phyloP scores from a whole-genome alignment of 1,140 invertebrate genomes.

The Zaprionus nigranus region DNA sequence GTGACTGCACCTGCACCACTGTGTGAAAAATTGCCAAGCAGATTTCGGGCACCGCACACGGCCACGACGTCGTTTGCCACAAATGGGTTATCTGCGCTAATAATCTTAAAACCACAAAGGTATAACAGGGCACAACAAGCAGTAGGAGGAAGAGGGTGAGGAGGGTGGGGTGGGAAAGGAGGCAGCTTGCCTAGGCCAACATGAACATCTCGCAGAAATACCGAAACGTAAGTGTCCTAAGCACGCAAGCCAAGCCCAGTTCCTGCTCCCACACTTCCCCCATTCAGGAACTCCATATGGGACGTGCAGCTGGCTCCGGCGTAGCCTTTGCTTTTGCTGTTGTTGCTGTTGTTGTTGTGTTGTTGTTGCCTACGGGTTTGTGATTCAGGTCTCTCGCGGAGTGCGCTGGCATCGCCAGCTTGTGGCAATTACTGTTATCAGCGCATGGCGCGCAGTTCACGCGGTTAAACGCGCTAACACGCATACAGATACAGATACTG shows the following conservation, averaged over 20 bases:
- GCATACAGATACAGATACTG: conserved; percentile 66
- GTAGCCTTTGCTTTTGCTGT: not conserved
- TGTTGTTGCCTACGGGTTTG: conserved; percentile 29
- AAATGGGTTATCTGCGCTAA: conserved; percentile 79
- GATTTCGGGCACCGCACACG: conserved; percentile 39
- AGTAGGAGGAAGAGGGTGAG: no score
- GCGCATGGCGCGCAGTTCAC: conserved; percentile 77
- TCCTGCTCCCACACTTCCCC: conserved; percentile 6
- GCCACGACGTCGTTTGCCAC: conserved; percentile 57
- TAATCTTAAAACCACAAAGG: conserved; percentile 80
- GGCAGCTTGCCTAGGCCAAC: conserved; percentile 14
- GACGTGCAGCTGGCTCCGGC: conserved; percentile 27
- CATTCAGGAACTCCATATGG: conserved; percentile 6
- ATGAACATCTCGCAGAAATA: conserved; percentile 61
- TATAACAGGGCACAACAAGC: conserved; percentile 31
- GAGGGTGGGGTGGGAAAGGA: not conserved
- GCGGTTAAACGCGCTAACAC: conserved; percentile 80
- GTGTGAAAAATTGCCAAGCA: conserved; percentile 71
- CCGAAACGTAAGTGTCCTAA: conserved; percentile 71
- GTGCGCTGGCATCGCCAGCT: conserved; percentile 64
- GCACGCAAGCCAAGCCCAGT: conserved; percentile 66
- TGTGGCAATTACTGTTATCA: conserved; percentile 83
- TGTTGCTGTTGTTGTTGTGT: not conserved
- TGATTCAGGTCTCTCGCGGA: conserved; percentile 41
- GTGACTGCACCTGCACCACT: conserved; percentile 41